A percentile compares a stretch with the other conserved stretches of the same genome.
Conservation (phyloP, 1,140 invertebrate species). For the Danaus melanippus region DNA sequence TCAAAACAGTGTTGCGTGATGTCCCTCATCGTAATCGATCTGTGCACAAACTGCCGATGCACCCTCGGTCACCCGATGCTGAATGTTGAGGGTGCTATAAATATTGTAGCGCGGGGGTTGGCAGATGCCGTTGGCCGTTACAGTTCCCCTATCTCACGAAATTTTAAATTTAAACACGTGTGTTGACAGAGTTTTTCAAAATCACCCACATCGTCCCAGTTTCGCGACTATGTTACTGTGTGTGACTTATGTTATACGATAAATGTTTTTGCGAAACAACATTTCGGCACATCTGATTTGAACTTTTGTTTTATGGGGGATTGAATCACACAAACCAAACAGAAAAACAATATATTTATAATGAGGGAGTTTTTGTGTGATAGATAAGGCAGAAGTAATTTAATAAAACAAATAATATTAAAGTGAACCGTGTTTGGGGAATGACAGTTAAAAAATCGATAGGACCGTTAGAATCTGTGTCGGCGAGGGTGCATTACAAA, state of each 20-base stretch:
- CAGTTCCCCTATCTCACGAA: slow-evolving; percentile 51
- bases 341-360: no score
- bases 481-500: slow-evolving; percentile 47
- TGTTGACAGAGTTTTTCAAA: slow-evolving; percentile 41
- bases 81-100: slow-evolving; percentile 30
- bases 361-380: no score
- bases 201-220: slow-evolving; percentile 26
- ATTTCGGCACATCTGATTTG: no score
- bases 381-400: no score
- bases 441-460: slow-evolving; percentile 70
- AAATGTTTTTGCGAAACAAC: no score
- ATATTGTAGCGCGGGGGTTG: slow-evolving; percentile 46
- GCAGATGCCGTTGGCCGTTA: slow-evolving; percentile 64
- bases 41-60: slow-evolving; percentile 30
- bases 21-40: slow-evolving; percentile 27
- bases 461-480: slow-evolving; percentile 56
- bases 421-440: slow-evolving; percentile 17
- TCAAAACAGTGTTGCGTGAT: slow-evolving; percentile 26
- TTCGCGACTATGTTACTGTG: slow-evolving; percentile 20
- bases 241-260: slow-evolving; percentile 12
- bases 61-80: slow-evolving; percentile 32
- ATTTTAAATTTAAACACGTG: slow-evolving; percentile 61
- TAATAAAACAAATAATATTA: not conserved
- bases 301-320: no score
- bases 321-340: no score